A percentile compares a stretch with the other conserved stretches of the same genome.
Evolutionary conservation across 2,113 vertebrate genomes (phyloP).

Genomic region (Peromyscus maniculatus): DNA sequence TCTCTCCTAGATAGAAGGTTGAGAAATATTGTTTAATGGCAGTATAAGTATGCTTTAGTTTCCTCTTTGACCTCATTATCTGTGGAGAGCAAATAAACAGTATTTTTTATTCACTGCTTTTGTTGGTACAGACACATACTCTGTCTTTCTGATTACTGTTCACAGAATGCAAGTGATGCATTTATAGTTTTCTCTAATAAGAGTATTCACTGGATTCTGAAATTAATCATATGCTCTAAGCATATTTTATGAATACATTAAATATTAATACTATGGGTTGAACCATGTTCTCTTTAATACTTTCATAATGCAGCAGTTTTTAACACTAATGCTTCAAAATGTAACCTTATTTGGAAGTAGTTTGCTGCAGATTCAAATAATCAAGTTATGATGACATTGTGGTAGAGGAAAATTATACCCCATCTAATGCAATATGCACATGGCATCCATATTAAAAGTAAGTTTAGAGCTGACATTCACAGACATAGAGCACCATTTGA

Average conservation of each 20-base stretch:
- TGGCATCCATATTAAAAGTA: neutral
- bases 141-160: conserved; percentile 16
- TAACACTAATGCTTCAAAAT: neutral
- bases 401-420: neutral
- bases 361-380: neutral
- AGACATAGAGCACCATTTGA: neutral
- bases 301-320: neutral
- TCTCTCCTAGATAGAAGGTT: conserved; percentile 38
- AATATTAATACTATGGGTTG: neutral
- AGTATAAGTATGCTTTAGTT: conserved; percentile 36
- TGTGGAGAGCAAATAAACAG: conserved; percentile 64
- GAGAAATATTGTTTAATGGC: conserved; percentile 51
- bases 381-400: neutral
- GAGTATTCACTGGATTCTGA: neutral
- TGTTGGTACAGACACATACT: conserved; percentile 41
- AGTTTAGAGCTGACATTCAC: neutral
- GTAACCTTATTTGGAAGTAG: neutral
- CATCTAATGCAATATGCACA: neutral
- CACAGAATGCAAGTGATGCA: neutral
- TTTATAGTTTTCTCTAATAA: conserved; percentile 13
- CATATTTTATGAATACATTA: neutral
- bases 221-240: neutral
- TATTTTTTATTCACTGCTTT: conserved; percentile 39
- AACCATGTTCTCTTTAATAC: neutral
- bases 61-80: conserved; percentile 66